A percentile compares a stretch with the other conserved stretches of the same genome.
phyloP scores from a whole-genome alignment of 2,888 invertebrate genomes.

The Xestia sexstrigata region DNA sequence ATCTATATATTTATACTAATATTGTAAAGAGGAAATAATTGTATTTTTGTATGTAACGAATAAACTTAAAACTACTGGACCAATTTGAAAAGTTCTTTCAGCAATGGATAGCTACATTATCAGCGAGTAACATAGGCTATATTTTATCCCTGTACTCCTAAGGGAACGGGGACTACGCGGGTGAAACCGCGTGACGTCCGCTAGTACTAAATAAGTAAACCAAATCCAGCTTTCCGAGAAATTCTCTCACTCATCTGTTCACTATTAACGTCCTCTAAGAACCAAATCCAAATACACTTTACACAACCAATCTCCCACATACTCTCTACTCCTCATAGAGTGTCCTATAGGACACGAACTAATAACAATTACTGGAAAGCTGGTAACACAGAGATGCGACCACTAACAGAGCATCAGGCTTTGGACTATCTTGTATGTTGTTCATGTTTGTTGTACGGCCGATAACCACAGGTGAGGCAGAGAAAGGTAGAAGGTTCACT shows the following conservation, averaged over 20 bases:
- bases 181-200: too few species aligned
- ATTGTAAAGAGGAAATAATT: too few species aligned
- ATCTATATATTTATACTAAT: too few species aligned
- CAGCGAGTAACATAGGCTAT: too few species aligned
- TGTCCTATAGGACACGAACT: background rate
- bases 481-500: background rate
- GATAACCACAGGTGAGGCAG: slow-evolving; percentile 28
- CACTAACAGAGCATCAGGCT: slow-evolving; percentile 44
- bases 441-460: slow-evolving; percentile 36
- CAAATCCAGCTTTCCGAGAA: background rate
- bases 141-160: too few species aligned
- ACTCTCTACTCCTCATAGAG: background rate
- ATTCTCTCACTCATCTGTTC: background rate
- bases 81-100: too few species aligned
- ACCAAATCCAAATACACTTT: slow-evolving; percentile 5
- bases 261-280: too few species aligned
- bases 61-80: too few species aligned
- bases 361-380: slow-evolving; percentile 24
- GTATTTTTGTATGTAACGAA: too few species aligned
- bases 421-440: slow-evolving; percentile 17
- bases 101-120: too few species aligned
- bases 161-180: too few species aligned
- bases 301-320: slow-evolving; percentile 20
- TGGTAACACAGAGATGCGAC: slow-evolving; percentile 18
- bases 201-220: background rate